Evolutionary conservation across 2,888 invertebrate genomes (phyloP), one percentile per base, ranked within the genome.

Genomic region (Chrysotoxum bicinctum): DNA sequence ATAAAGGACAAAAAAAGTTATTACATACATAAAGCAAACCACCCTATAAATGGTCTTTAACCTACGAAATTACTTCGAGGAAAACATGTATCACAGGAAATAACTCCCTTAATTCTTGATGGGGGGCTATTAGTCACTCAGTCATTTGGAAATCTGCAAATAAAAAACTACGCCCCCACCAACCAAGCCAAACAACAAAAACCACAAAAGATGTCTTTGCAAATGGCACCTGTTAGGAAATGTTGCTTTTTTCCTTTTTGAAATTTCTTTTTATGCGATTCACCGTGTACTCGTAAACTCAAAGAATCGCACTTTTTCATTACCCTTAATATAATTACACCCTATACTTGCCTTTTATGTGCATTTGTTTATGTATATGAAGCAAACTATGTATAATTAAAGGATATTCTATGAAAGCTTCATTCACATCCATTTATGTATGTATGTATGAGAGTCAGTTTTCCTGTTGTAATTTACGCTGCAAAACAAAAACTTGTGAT

Each of bases 281-380:
- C 70, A 45, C 7, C 32, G 26, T 26, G n/a, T n/a, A n/a, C 26
- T 19, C 50, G 32, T 32, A 35, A 48, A 56, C 76, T 70, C 19
- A 43, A 64, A 43, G 56, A 26, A 64, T 74, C 54, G 35, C 69
- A 74, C 68, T 70, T 69, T 74, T 74, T 68, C 56, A 62, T 82
- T 69, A 69, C 35, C 73, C 43, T 43, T 50, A 56, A 73, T 69
- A 56, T 83, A 83, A 83, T 83, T 78, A 83, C 50, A 66, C 23
- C 14, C 64, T 50, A 14, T n/a, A 50, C 79, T 58, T 45, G 56
- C n/a, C 30, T 60, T 68, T 77, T 73, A 66, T 76, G 37, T 35
- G 43, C 12, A 64, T 32, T 19, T 37, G 32, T 64, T 23, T 35
- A 54, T 68, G 58, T 79, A 60, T 52, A 6, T 68, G 12, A 10